A percentile compares a stretch with the other conserved stretches of the same genome.
These are phyloP conservation scores for Drosophila antonietae DNA, from an alignment of 2,888 invertebrate species.

Conservation along the genomic window DNA sequence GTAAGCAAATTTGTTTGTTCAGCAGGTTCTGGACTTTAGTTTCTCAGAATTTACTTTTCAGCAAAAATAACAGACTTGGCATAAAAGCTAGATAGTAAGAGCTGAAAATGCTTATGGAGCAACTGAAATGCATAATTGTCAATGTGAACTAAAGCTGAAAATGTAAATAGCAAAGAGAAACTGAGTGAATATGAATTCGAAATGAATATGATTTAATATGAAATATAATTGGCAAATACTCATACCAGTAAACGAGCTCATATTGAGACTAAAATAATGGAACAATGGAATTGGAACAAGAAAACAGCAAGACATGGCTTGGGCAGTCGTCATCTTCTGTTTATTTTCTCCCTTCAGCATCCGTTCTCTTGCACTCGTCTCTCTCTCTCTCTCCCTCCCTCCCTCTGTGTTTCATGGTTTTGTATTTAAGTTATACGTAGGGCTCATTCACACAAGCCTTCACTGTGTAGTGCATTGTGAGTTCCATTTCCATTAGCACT, in stretches of 20 bases:
- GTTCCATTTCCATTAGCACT: constrained; percentile 67
- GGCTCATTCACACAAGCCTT: neutral
- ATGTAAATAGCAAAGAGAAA: neutral
- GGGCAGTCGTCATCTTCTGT: neutral
- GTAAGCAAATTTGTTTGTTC: constrained; percentile 13
- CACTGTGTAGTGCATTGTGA: constrained; percentile 17
- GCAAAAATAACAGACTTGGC: neutral
- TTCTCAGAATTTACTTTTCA: neutral
- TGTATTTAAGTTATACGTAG: neutral
- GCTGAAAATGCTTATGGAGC: neutral
- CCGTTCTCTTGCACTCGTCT: no score
- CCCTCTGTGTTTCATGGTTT: no score
- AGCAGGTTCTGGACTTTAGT: neutral
- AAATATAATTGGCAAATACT: neutral
- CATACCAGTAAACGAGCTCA: neutral
- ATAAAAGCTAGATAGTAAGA: neutral
- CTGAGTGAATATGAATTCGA: neutral
- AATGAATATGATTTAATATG: neutral
- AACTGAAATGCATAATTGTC: neutral
- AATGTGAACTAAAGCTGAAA: neutral
- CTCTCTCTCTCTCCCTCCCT: neutral
- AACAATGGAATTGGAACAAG: neutral
- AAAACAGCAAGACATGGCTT: neutral
- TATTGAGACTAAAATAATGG: neutral
- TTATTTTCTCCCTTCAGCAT: no score